Evolutionary conservation across 2,113 vertebrate genomes (phyloP).

Genomic region (Lathamus discolor): DNA sequence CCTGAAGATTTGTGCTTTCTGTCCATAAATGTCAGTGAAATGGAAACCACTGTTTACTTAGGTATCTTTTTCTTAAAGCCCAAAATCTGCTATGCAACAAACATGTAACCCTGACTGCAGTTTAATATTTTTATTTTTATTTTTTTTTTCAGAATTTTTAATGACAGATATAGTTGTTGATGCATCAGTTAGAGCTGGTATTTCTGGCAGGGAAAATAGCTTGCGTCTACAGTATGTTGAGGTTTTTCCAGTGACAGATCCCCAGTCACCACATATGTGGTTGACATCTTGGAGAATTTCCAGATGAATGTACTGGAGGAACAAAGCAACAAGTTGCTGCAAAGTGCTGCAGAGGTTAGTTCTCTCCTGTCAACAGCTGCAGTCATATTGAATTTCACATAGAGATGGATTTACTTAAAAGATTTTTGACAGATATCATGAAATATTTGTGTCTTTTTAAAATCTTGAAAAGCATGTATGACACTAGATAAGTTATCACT

Average conservation of each 20-base stretch:
- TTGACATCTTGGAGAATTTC: slow-evolving; percentile 22
- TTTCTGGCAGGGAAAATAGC: neutral
- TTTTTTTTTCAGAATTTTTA: neutral
- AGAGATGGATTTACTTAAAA: neutral
- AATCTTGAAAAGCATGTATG: neutral
- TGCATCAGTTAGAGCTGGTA: neutral
- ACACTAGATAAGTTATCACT: neutral
- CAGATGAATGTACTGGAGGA: neutral
- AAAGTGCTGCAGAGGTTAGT: neutral
- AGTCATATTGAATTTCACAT: neutral
- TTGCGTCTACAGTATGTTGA: neutral
- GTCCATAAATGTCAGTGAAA: neutral
- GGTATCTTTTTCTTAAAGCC: neutral
- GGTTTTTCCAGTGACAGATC: slow-evolving; percentile 12
- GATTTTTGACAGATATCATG: neutral
- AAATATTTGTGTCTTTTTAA: neutral
- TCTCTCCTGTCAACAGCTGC: neutral
- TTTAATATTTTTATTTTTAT: neutral
- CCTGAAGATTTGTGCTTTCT: neutral
- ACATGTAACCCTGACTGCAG: neutral
- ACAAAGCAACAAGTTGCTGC: neutral
- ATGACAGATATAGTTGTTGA: neutral
- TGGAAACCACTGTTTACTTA: neutral
- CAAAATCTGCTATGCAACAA: neutral
- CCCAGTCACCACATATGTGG: neutral